Evolutionary conservation across 2,888 invertebrate species (phyloP).

Genomic region (Augiades crinisus): DNA sequence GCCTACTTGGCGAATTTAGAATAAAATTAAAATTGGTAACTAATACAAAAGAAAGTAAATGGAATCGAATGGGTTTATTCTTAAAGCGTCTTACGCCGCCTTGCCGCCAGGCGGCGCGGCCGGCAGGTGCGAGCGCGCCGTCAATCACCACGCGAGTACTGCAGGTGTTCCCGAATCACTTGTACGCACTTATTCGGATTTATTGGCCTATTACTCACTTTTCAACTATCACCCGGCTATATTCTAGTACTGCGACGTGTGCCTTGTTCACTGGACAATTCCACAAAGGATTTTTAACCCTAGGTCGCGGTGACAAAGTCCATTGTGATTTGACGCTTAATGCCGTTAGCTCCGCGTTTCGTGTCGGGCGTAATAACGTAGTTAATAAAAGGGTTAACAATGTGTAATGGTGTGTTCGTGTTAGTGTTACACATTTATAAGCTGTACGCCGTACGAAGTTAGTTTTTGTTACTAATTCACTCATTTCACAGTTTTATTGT

Average conservation of each 20-base stretch:
- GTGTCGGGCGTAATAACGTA: slow-evolving; percentile 19
- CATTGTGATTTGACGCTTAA: background rate
- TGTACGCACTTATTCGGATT: slow-evolving; percentile 19
- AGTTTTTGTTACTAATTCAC: background rate
- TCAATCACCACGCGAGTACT: too few species aligned
- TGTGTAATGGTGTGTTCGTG: slow-evolving; percentile 18
- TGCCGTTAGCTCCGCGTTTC: slow-evolving; percentile 7
- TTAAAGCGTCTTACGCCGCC: too few species aligned
- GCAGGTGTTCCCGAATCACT: slow-evolving; percentile 13
- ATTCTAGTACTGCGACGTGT: background rate
- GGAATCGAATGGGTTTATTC: too few species aligned
- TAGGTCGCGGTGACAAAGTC: background rate
- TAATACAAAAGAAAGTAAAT: too few species aligned
- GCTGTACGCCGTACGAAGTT: background rate
- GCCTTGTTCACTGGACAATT: background rate
- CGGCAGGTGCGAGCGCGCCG: slow-evolving; percentile 2
- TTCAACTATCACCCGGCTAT: slow-evolving; percentile 16
- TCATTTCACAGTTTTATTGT: background rate
- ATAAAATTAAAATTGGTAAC: too few species aligned
- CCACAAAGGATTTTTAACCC: background rate
- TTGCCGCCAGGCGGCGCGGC: background rate
- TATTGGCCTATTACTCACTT: slow-evolving; percentile 21
- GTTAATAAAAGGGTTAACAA: slow-evolving; percentile 23
- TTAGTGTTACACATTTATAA: slow-evolving; percentile 9
- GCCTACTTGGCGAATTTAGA: too few species aligned